Evolutionary conservation across 92 coral and sea anemone species (phyloP).

Genomic region (Palythoa caribaeorum): DNA sequence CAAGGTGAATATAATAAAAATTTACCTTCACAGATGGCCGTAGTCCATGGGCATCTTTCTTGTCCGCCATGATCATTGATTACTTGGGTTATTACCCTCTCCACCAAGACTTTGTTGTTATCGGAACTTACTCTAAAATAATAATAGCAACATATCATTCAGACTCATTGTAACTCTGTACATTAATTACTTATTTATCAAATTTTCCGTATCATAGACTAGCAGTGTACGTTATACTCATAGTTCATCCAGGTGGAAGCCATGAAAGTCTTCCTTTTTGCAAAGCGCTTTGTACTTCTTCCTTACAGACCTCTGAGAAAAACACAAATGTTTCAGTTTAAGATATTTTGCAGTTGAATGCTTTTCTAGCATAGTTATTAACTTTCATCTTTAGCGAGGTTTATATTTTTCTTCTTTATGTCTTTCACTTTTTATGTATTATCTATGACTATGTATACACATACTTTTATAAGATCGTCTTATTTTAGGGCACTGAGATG

Average conservation of each 20-base stretch:
- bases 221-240: constrained; percentile 33
- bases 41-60: constrained; percentile 66
- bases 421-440: neutral
- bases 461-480: too few species aligned
- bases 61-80: constrained; percentile 50
- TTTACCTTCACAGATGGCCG: constrained; percentile 53
- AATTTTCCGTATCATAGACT: neutral
- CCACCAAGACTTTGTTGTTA: constrained; percentile 41
- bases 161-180: neutral
- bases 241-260: constrained; percentile 28
- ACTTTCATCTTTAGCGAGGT: neutral
- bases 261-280: neutral
- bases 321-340: constrained; percentile 3
- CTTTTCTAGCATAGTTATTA: neutral
- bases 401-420: too few species aligned
- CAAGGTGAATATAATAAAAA: neutral
- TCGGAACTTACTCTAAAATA: constrained; percentile 44
- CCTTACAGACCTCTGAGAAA: constrained; percentile 55
- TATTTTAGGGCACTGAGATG: too few species aligned
- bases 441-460: too few species aligned
- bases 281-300: constrained; percentile 48
- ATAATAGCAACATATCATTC: constrained; percentile 28
- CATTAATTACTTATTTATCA: neutral
- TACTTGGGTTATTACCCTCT: constrained; percentile 49
- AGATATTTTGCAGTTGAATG: neutral